phyloP scores from a whole-genome alignment of 2,797 vertebrate genomes.

The Leptodactylus fallax region DNA sequence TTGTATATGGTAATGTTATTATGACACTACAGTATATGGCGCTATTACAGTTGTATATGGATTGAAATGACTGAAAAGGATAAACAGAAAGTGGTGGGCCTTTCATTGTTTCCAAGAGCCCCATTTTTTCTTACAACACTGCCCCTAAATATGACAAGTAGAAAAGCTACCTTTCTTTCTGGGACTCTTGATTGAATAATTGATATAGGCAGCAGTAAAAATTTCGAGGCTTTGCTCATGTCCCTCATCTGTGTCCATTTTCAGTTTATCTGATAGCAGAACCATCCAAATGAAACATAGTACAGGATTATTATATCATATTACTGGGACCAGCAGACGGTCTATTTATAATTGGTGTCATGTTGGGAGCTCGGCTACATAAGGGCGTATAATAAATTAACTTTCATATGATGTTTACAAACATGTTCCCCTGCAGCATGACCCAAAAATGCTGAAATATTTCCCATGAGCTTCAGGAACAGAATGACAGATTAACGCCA shows the following conservation, averaged over 20 bases:
- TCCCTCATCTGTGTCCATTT: not conserved
- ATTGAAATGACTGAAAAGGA: too few species aligned
- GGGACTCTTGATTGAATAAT: too few species aligned
- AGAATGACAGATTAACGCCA: conserved; percentile 9
- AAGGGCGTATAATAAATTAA: not conserved
- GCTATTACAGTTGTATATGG: too few species aligned
- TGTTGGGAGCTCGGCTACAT: not conserved
- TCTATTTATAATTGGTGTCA: not conserved
- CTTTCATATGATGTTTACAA: conserved; percentile 37
- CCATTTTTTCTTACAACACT: too few species aligned
- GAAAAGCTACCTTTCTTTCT: not conserved
- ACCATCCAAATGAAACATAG: not conserved
- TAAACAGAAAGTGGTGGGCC: too few species aligned
- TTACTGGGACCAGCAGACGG: not conserved
- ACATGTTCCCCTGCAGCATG: conserved; percentile 19
- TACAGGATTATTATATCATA: not conserved
- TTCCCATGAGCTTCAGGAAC: conserved; percentile 38
- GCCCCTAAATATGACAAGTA: not conserved
- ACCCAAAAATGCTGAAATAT: conserved; percentile 21
- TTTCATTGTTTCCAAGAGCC: too few species aligned
- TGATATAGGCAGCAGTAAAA: not conserved
- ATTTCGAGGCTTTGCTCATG: not conserved
- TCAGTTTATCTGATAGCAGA: not conserved
- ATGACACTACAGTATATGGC: too few species aligned
- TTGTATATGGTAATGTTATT: too few species aligned